Base-by-base conservation (phyloP, 2,888 invertebrate species). In the Sicus ferrugineus region DNA sequence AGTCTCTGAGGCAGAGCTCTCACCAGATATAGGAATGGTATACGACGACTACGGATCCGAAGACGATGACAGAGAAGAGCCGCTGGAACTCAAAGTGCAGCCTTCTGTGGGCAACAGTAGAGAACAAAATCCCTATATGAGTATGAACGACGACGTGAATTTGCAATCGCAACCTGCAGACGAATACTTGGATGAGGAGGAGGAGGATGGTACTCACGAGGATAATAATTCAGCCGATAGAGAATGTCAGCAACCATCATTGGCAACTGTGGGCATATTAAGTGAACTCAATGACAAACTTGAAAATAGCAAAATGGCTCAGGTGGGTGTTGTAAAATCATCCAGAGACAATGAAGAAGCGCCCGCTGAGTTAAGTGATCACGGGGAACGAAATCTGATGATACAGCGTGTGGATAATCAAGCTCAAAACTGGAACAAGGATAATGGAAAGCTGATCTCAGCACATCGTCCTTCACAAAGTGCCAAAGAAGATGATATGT, bases 181-280 rank as follows among this genome's bases (percentile, higher is more conserved):
- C 4, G 52, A 26, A 14, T 34, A 38, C 23, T 42, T 38, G 26
- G 19, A n/a, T 19, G 63, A 23, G 9, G 65, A 31, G 19, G 50
- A 2, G 28, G 31, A 64, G 21, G 64, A 28, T 11, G 26, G 28
- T 19, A 52, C 3, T 52, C 21, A 3, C 23, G 28, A 54, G 26
- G 54, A 23, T 16, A 3, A 21, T 52, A 52, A 11, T 19, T 23
- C 21, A 21, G 19, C n/a, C 14, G 52, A 26, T 34, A 21, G 23
- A 31, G 4, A 21, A 30, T 28, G 46, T 30, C 21, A 31, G 21
- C n/a, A n/a, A n/a, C 34, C 56, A 26, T 31, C 64, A n/a, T 30
- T 59, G 58, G 64, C 69, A 65, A 69, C 64, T 48, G 64, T 65
- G 2, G 69, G 64, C 30, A 31, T 65, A 21, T 28, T 56, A 21